Conservation (phyloP, 92 coral and sea anemone species). For the Phenganax subtilis region DNA sequence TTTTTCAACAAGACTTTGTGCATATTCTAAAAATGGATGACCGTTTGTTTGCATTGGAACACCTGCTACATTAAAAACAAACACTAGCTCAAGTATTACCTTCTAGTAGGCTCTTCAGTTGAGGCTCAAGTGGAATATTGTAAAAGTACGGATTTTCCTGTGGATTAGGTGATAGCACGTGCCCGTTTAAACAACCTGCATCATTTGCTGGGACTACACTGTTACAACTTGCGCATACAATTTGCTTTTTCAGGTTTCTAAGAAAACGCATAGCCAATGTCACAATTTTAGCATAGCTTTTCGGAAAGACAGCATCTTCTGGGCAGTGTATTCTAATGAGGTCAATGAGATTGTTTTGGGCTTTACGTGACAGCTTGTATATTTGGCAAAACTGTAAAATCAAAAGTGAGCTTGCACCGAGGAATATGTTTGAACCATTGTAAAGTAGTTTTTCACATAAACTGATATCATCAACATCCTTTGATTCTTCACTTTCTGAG, state of each 20-base stretch:
- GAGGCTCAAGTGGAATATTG: slow-evolving; percentile 52
- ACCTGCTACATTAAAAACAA: background rate
- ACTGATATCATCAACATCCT: slow-evolving; percentile 19
- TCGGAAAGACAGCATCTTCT: slow-evolving; percentile 47
- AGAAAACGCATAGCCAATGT: slow-evolving; percentile 44
- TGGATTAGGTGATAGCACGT: slow-evolving; percentile 36
- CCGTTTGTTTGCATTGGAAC: background rate
- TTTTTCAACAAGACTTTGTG: slow-evolving; percentile 18
- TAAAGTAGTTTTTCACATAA: slow-evolving; percentile 44
- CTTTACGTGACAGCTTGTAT: slow-evolving; percentile 54
- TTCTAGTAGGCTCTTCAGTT: slow-evolving; percentile 49
- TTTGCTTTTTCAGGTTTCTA: slow-evolving; percentile 29
- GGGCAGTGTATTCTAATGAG: slow-evolving; percentile 51
- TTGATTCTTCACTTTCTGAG: background rate
- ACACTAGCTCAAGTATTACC: slow-evolving; percentile 25
- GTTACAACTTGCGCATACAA: slow-evolving; percentile 43
- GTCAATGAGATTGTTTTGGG: slow-evolving; percentile 48
- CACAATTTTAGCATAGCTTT: slow-evolving; percentile 42
- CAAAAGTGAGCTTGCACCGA: slow-evolving; percentile 48
- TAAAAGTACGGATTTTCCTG: slow-evolving; percentile 45
- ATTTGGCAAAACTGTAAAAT: slow-evolving; percentile 50
- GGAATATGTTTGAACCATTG: slow-evolving; percentile 46
- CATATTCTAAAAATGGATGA: slow-evolving; percentile 10
- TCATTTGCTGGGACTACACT: background rate
- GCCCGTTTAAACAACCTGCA: slow-evolving; percentile 41